Evolutionary conservation across 1,140 invertebrate genomes (phyloP).

Genomic region (Diachasma alloeum): DNA sequence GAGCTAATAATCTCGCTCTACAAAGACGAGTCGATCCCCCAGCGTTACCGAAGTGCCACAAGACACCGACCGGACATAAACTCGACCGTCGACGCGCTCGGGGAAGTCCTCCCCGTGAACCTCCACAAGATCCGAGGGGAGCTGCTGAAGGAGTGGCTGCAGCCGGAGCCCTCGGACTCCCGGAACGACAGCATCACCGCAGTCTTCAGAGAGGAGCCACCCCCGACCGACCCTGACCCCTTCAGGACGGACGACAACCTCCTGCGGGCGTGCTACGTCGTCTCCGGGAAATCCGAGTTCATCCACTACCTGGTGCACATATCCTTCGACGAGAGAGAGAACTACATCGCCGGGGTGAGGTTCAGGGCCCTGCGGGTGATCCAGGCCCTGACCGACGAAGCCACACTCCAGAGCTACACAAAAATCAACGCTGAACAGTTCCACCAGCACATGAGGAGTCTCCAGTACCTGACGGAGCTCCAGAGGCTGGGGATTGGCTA

Average conservation of each 20-base stretch:
- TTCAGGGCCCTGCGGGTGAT: conserved; percentile 57
- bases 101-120: conserved; percentile 50
- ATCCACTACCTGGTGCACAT: conserved; percentile 51
- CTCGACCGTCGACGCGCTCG: conserved; percentile 47
- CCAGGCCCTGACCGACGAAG: conserved; percentile 43
- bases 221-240: conserved; percentile 12
- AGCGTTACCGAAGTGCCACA: conserved; percentile 41
- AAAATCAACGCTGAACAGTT: conserved; percentile 43
- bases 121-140: conserved; percentile 47
- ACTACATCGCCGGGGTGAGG: conserved; percentile 43
- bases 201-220: conserved; percentile 23
- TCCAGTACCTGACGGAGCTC: conserved; percentile 57
- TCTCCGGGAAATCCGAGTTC: conserved; percentile 44
- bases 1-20: conserved; percentile 57
- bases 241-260: conserved; percentile 49
- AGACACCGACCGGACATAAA: conserved; percentile 57
- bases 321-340: conserved; percentile 45
- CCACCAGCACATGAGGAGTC: conserved; percentile 52
- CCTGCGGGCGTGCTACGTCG: conserved; percentile 57
- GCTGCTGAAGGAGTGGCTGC: conserved; percentile 57
- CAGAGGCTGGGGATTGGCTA: conserved; percentile 59
- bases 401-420: conserved; percentile 48
- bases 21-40: conserved; percentile 56
- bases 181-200: conserved; percentile 45
- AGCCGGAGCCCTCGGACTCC: conserved; percentile 41